Percentiles rank a stretch among this genome's conserved stretches.
These are phyloP conservation scores for Trematomus bernacchii DNA, from an alignment of 2,797 vertebrate genomes.

Conservation along the genomic window DNA sequence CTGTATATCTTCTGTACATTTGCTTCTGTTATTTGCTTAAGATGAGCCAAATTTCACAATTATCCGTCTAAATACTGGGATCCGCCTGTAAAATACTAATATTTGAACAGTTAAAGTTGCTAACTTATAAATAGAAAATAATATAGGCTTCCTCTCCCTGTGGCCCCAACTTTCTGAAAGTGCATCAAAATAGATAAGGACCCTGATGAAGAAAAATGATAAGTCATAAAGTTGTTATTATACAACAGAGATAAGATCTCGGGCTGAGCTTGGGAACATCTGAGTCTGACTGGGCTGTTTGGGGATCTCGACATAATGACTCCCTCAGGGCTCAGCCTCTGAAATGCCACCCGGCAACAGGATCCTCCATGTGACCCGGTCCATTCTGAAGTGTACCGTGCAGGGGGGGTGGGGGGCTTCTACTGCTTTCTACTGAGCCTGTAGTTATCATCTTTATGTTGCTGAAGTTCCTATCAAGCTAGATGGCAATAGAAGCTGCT, in stretches of 20 bases:
- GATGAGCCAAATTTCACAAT: background rate
- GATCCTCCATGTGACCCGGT: slow-evolving; percentile 44
- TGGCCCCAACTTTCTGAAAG: background rate
- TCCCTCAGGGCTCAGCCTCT: slow-evolving; percentile 52
- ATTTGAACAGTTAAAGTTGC: too few relatives aligned
- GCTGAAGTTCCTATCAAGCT: slow-evolving; percentile 28
- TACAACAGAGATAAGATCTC: slow-evolving; percentile 20
- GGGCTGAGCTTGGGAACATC: slow-evolving; percentile 38
- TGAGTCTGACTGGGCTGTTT: slow-evolving; percentile 28
- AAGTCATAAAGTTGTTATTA: background rate
- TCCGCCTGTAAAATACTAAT: background rate
- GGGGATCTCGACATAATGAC: slow-evolving; percentile 44
- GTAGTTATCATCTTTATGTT: slow-evolving; percentile 5
- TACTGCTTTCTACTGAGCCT: slow-evolving; percentile 13
- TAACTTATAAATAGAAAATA: too few relatives aligned
- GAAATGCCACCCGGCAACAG: slow-evolving; percentile 58
- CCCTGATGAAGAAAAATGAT: background rate
- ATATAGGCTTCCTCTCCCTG: background rate
- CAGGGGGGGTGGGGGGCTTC: background rate
- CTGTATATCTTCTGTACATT: background rate
- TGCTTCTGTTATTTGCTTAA: background rate
- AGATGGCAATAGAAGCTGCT: slow-evolving; percentile 33
- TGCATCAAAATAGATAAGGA: background rate
- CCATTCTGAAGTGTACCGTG: slow-evolving; percentile 8
- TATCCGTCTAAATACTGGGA: background rate